Conservation (phyloP, 2,113 vertebrate genomes). For the Larimichthys crocea region DNA sequence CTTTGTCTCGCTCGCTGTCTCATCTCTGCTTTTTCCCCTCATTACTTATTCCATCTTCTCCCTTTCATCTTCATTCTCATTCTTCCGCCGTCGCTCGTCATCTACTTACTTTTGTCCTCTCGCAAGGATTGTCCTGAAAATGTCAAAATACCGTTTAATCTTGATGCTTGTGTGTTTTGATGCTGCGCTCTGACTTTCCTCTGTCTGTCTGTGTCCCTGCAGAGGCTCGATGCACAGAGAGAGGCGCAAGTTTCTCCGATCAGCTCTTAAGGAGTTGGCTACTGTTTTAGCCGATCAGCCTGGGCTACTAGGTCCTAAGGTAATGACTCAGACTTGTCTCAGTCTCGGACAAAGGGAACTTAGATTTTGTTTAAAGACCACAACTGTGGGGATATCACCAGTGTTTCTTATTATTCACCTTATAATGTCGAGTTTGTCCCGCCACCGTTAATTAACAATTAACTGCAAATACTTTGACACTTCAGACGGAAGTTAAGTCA, state of each 20-base stretch:
- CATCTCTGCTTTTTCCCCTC: constrained; percentile 55
- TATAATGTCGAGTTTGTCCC: too few species aligned
- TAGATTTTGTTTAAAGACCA: too few species aligned
- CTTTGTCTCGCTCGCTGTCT: constrained; percentile 30
- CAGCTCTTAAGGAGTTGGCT: constrained; percentile 96
- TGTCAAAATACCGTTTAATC: constrained; percentile 67
- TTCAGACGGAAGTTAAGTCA: too few species aligned
- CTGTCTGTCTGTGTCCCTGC: constrained; percentile 36
- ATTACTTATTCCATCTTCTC: constrained; percentile 62
- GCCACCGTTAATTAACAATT: too few species aligned
- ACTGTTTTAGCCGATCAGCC: constrained; percentile 98
- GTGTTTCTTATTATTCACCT: too few species aligned
- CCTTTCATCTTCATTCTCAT: constrained; percentile 63
- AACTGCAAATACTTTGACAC: too few species aligned
- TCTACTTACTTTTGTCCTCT: constrained; percentile 51
- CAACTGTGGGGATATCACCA: too few species aligned
- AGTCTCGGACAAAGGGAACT: too few species aligned
- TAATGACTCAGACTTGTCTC: too few species aligned
- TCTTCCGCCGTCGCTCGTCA: constrained; percentile 46
- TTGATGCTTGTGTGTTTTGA: constrained; percentile 30
- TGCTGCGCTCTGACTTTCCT: constrained; percentile 33
- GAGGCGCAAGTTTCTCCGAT: constrained; percentile 96
- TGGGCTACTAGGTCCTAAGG: constrained; percentile 96
- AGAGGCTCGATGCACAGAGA: constrained; percentile 98
- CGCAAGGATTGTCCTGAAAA: constrained; percentile 66